Conservation (phyloP, 2,797 vertebrate genomes). For the Alosa sapidissima region DNA sequence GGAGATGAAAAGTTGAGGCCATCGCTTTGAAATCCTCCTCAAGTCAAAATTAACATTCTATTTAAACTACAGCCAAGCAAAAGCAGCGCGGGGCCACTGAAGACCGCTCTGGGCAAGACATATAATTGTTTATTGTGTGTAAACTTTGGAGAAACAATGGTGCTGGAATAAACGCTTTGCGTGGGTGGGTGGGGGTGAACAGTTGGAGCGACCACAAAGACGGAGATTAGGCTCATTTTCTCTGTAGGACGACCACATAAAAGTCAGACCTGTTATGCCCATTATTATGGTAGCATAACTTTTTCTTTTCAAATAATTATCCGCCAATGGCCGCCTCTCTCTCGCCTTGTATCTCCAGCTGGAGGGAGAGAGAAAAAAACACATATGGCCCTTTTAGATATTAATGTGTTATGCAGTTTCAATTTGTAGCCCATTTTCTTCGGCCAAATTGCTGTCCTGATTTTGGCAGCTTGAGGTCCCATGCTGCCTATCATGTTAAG, state of each 20-base stretch:
- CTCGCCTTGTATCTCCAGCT: neutral
- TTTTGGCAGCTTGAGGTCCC: conserved; percentile 44
- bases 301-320: conserved; percentile 70
- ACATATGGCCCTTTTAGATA: conserved; percentile 44
- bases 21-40: conserved; percentile 82
- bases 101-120: conserved; percentile 75
- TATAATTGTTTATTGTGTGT: conserved; percentile 81
- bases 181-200: conserved; percentile 81
- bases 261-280: conserved; percentile 72
- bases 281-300: conserved; percentile 79
- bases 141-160: conserved; percentile 82
- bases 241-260: conserved; percentile 81
- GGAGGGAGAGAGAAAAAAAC: conserved; percentile 20
- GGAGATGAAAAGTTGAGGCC: conserved; percentile 77
- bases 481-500: conserved; percentile 58
- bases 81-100: conserved; percentile 70
- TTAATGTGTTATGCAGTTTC: neutral
- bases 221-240: conserved; percentile 77
- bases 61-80: conserved; percentile 80
- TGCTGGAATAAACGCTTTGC: conserved; percentile 79
- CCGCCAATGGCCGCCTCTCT: conserved; percentile 51
- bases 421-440: neutral
- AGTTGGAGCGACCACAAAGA: conserved; percentile 80
- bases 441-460: neutral
- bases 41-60: conserved; percentile 85